Evolutionary conservation across 1,140 invertebrate species (phyloP).

Genomic region (Danaus melanippus): DNA sequence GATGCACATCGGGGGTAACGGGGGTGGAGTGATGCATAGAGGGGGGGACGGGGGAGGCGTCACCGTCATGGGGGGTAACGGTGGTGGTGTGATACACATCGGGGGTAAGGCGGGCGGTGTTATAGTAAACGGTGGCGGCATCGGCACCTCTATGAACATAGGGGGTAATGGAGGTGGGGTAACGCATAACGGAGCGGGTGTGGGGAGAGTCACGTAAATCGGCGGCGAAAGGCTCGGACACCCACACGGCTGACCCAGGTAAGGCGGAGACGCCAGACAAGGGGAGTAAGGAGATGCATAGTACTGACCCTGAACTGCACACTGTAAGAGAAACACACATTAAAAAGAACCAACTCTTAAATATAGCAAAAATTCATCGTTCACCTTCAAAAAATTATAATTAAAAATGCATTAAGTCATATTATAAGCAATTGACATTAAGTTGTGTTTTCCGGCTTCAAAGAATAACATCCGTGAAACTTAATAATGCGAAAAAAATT

Average conservation of each 20-base stretch:
- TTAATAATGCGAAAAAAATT: too few relatives aligned
- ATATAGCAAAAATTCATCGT: too few relatives aligned
- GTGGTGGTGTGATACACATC: slow-evolving; percentile 38
- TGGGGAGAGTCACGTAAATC: slow-evolving; percentile 30
- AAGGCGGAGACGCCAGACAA: slow-evolving; percentile 14
- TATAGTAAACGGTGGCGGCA: slow-evolving; percentile 40
- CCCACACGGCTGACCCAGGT: slow-evolving; percentile 19
- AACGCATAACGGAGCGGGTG: slow-evolving; percentile 35
- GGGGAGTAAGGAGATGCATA: slow-evolving; percentile 38
- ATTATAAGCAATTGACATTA: too few relatives aligned
- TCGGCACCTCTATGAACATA: slow-evolving; percentile 37
- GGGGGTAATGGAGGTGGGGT: slow-evolving; percentile 44
- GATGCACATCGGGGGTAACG: slow-evolving; percentile 41
- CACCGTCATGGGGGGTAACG: slow-evolving; percentile 37
- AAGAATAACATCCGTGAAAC: too few relatives aligned
- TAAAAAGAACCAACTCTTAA: neutral
- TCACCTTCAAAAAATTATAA: too few relatives aligned
- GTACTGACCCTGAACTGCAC: slow-evolving; percentile 38
- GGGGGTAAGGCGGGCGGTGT: slow-evolving; percentile 41
- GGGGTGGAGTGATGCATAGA: slow-evolving; percentile 44
- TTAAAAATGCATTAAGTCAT: too few relatives aligned
- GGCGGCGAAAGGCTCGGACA: slow-evolving; percentile 31
- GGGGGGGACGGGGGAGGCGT: slow-evolving; percentile 40
- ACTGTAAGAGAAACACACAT: slow-evolving; percentile 28
- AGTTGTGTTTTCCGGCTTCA: too few relatives aligned